Evolutionary conservation across 2,797 vertebrate genomes (phyloP).

Genomic region (Alauda arvensis): DNA sequence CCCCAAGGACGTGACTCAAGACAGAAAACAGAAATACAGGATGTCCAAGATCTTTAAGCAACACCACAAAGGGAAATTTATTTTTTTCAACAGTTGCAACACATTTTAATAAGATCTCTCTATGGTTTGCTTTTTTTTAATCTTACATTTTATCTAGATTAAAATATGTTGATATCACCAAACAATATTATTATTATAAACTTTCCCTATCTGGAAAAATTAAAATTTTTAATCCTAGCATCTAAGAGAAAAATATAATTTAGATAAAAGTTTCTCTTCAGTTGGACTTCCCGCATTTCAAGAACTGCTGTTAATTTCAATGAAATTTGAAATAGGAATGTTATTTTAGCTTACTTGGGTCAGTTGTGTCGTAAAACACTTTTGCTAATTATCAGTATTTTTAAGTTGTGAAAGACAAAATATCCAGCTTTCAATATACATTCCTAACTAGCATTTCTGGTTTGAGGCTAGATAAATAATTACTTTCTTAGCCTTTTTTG

Average conservation of each 20-base stretch:
- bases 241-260: neutral
- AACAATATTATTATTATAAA: neutral
- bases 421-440: neutral
- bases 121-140: neutral
- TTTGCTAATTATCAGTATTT: neutral
- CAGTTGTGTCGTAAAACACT: neutral
- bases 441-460: neutral
- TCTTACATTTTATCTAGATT: neutral
- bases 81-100: neutral
- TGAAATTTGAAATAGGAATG: neutral
- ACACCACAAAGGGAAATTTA: neutral
- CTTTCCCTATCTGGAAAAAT: neutral
- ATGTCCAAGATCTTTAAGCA: fast-evolving
- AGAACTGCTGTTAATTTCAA: neutral
- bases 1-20: fast-evolving
- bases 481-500: neutral
- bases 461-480: neutral
- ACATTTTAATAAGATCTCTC: neutral
- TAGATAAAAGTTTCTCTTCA: neutral
- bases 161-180: neutral
- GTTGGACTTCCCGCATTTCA: neutral
- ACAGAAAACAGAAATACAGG: neutral
- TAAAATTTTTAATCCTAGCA: neutral
- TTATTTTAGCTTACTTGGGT: neutral
- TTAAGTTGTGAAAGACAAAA: neutral